phyloP scores from a whole-genome alignment of 2,888 invertebrate species.

The Noctua pronuba region DNA sequence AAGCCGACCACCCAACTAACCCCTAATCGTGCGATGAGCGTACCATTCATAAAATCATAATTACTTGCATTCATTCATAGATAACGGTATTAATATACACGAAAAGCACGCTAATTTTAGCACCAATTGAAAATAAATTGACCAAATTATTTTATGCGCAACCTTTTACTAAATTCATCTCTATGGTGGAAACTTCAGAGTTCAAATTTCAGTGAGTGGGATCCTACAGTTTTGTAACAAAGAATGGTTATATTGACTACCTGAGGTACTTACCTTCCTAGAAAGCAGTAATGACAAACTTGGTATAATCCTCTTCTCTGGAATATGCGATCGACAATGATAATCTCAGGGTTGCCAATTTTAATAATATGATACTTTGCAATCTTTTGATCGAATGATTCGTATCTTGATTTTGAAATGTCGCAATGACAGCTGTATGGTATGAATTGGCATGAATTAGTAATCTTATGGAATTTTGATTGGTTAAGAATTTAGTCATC shows the following conservation, averaged over 20 bases:
- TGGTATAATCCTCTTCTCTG: constrained; percentile 85
- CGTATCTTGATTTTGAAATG: constrained; percentile 25
- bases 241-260: constrained; percentile 81
- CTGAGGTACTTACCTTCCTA: constrained; percentile 85
- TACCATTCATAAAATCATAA: constrained; percentile 76
- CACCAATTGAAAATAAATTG: constrained; percentile 73
- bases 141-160: constrained; percentile 53
- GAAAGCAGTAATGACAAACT: constrained; percentile 87
- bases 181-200: constrained; percentile 38
- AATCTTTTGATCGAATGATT: constrained; percentile 26
- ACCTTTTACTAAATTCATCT: constrained; percentile 49
- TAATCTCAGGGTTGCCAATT: constrained; percentile 82
- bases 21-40: constrained; percentile 47
- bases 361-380: constrained; percentile 49
- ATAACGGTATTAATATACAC: constrained; percentile 76
- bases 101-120: constrained; percentile 77
- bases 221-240: constrained; percentile 74
- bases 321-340: constrained; percentile 87
- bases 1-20: constrained; percentile 48
- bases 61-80: constrained; percentile 76
- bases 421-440: constrained; percentile 1
- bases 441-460: constrained; percentile 2
- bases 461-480: constrained; percentile 5
- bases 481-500: background rate
- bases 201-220: constrained; percentile 55